These are phyloP conservation scores for Geophilus truncorum DNA, from an alignment of 2,888 invertebrate species.

Conservation along the genomic window DNA sequence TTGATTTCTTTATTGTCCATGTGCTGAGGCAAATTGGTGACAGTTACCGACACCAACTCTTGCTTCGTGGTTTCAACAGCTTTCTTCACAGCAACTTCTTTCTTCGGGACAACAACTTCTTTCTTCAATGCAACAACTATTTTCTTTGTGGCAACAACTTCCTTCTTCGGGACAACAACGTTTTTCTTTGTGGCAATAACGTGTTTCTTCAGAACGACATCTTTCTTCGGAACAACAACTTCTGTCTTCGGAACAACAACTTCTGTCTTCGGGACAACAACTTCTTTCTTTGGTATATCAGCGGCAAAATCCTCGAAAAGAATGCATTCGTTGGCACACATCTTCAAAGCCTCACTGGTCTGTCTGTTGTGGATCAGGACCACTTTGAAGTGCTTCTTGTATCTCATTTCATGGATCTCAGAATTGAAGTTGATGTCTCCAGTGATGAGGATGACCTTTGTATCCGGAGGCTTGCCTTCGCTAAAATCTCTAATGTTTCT, in stretches of 20 bases:
- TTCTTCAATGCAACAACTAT: neutral
- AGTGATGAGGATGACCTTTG: conserved; percentile 68
- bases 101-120: neutral
- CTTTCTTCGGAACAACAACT: neutral
- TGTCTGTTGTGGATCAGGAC: conserved; percentile 36
- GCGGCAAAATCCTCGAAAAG: neutral
- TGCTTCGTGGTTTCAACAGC: no score
- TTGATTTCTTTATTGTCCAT: no score
- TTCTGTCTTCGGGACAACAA: neutral
- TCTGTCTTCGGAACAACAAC: neutral
- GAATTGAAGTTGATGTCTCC: conserved; percentile 35
- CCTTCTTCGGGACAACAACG: no score
- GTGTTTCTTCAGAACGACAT: no score
- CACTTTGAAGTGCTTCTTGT: conserved; percentile 36
- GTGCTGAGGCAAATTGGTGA: no score
- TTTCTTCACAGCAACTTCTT: neutral
- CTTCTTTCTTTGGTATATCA: neutral
- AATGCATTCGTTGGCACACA: conserved; percentile 31
- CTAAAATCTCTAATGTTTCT: conserved; percentile 77
- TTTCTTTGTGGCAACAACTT: no score
- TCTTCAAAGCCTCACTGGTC: conserved; percentile 33
- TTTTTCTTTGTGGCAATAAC: no score
- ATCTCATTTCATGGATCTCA: conserved; percentile 35
- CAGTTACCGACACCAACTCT: no score
- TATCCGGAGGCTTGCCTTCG: conserved; percentile 62